Conservation (phyloP, 2,113 vertebrate genomes). For the Neolamprologus modestus region DNA sequence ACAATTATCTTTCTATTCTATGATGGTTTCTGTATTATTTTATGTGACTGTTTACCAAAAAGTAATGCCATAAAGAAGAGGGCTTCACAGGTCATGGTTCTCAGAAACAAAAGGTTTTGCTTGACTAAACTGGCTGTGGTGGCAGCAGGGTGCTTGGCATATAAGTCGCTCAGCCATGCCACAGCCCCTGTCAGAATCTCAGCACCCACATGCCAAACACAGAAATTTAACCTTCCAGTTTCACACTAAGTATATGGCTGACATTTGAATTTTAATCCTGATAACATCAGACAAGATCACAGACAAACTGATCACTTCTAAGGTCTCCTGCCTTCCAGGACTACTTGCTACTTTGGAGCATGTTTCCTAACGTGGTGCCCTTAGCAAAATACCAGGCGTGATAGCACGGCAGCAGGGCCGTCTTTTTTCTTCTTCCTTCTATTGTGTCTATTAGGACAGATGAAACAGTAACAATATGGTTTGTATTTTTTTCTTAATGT, state of each 20-base stretch:
- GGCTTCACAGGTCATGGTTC: not conserved
- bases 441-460: not conserved
- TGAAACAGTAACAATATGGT: not conserved
- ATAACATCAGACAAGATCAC: slow-evolving; percentile 68
- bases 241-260: slow-evolving; percentile 56
- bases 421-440: not conserved
- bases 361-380: not conserved
- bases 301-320: slow-evolving; percentile 59
- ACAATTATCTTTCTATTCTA: not conserved
- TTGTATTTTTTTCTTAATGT: not conserved
- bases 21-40: not conserved
- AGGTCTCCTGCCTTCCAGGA: slow-evolving; percentile 5
- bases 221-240: slow-evolving; percentile 54
- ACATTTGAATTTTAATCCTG: slow-evolving; percentile 69
- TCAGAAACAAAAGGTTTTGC: slow-evolving; percentile 30
- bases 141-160: slow-evolving; percentile 56
- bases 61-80: not conserved
- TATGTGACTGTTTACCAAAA: not conserved
- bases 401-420: not conserved
- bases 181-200: slow-evolving; percentile 37
- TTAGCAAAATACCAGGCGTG: not conserved
- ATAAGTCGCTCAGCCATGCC: slow-evolving; percentile 32
- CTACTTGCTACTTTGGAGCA: not conserved
- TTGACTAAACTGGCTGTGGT: slow-evolving; percentile 18
- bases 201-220: slow-evolving; percentile 41